Percentiles rank a stretch among this genome's conserved stretches.
phyloP scores from a whole-genome alignment of 2,888 invertebrate species.

The Melipona beecheii region DNA sequence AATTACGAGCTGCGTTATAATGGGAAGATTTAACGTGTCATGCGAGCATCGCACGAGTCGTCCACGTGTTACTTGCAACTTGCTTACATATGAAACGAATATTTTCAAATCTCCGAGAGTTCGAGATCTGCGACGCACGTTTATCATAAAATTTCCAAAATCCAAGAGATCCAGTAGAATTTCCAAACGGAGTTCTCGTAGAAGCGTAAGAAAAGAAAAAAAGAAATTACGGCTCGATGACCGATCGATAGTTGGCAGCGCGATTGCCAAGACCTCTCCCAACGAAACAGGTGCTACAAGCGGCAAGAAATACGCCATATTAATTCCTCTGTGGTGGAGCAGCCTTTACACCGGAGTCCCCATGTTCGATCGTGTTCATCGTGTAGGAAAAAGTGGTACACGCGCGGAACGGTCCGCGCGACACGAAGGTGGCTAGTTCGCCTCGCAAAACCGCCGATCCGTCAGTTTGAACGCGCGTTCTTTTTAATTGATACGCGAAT shows the following conservation, averaged over 20 bases:
- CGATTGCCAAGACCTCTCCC: constrained; percentile 9
- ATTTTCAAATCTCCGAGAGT: not conserved
- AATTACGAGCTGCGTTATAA: not conserved
- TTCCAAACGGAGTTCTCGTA: not conserved
- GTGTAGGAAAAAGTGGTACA: constrained; percentile 40
- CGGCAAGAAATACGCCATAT: constrained; percentile 49
- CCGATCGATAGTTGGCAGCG: constrained; percentile 14
- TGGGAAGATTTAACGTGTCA: not conserved
- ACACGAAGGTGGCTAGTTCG: constrained; percentile 11
- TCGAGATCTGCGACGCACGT: not conserved
- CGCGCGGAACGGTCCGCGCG: constrained; percentile 41
- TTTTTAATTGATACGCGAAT: constrained; percentile 59
- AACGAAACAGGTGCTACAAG: constrained; percentile 8
- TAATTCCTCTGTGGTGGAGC: constrained; percentile 33
- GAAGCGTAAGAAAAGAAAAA: not conserved
- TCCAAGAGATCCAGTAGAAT: not conserved
- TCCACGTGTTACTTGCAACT: not conserved
- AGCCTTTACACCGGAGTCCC: constrained; percentile 23
- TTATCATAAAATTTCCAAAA: not conserved
- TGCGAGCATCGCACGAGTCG: not conserved
- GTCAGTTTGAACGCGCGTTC: constrained; percentile 34
- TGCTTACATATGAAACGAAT: not conserved
- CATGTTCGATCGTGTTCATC: constrained; percentile 31
- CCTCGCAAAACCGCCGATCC: constrained; percentile 49
- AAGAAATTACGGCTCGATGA: constrained; percentile 15